These are phyloP conservation scores for Tachystola acroxantha DNA, from an alignment of 2,888 invertebrate genomes.

Conservation along the genomic window DNA sequence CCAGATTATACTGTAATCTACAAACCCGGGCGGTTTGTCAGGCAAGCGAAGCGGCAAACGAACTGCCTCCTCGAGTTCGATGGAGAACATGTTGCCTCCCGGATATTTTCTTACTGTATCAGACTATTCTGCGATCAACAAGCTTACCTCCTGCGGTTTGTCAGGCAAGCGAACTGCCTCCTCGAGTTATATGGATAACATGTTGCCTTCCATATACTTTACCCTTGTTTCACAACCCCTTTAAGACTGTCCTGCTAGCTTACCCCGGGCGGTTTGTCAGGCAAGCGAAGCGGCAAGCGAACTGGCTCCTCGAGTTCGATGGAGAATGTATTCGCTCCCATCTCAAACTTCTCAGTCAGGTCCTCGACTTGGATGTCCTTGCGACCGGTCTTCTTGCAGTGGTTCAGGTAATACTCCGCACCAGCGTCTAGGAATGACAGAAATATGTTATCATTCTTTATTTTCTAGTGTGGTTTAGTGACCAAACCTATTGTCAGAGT, in stretches of 20 bases:
- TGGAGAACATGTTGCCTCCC: conserved; percentile 66
- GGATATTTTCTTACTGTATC: too few relatives aligned
- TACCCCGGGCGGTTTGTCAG: conserved; percentile 54
- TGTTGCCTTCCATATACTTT: too few relatives aligned
- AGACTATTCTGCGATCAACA: too few relatives aligned
- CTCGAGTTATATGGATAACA: too few relatives aligned
- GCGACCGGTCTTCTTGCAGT: conserved; percentile 55
- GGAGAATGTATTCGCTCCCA: conserved; percentile 68
- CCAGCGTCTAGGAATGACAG: conserved; percentile 65
- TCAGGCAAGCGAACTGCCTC: too few relatives aligned
- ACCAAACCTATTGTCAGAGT: too few relatives aligned
- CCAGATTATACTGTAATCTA: conserved; percentile 20
- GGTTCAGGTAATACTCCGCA: conserved; percentile 56
- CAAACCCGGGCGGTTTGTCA: conserved; percentile 53
- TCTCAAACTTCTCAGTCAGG: conserved; percentile 59
- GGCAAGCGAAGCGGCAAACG: conserved; percentile 53
- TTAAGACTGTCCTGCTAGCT: too few relatives aligned
- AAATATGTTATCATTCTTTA: too few relatives aligned
- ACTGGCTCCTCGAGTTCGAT: conserved; percentile 54
- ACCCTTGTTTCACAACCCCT: too few relatives aligned
- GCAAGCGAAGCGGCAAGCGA: conserved; percentile 49
- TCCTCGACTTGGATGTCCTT: conserved; percentile 50
- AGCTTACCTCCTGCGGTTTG: too few relatives aligned
- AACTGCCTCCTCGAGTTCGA: conserved; percentile 51
- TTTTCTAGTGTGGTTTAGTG: too few relatives aligned